phyloP scores from a whole-genome alignment of 1,140 invertebrate species.

The Chrysomallon squamiferum region DNA sequence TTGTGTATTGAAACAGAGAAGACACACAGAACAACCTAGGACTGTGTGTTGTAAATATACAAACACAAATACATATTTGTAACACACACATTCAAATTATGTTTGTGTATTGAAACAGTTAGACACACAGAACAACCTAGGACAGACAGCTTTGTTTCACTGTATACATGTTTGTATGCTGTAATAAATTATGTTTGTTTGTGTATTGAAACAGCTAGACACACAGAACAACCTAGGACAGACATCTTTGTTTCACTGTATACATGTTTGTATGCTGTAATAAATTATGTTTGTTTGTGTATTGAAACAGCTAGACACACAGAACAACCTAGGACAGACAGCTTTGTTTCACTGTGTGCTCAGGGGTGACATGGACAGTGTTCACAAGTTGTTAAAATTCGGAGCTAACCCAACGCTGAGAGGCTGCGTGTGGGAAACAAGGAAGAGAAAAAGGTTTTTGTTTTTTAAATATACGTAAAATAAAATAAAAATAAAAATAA shows the following conservation, averaged over 20 bases:
- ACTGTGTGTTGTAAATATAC: too few relatives aligned
- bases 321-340: slow-evolving; percentile 45
- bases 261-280: slow-evolving; percentile 8
- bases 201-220: too few relatives aligned
- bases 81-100: too few relatives aligned
- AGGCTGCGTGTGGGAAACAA: slow-evolving; percentile 46
- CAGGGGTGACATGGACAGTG: slow-evolving; percentile 37
- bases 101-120: too few relatives aligned
- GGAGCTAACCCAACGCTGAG: slow-evolving; percentile 44
- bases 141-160: slow-evolving; percentile 50
- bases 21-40: slow-evolving; percentile 44
- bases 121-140: slow-evolving; percentile 40
- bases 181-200: too few relatives aligned
- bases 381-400: slow-evolving; percentile 28
- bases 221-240: slow-evolving; percentile 44
- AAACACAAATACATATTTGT: too few relatives aligned
- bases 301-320: slow-evolving; percentile 42
- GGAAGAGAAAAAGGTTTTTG: slow-evolving; percentile 44
- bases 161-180: too few relatives aligned
- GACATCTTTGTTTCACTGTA: slow-evolving; percentile 49
- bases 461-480: background rate
- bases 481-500: background rate
- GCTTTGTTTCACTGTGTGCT: slow-evolving; percentile 49
- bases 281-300: background rate
- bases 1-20: slow-evolving; percentile 33